These are phyloP conservation scores for Podabrus alpinus DNA, from an alignment of 2,888 invertebrate genomes.

Conservation along the genomic window DNA sequence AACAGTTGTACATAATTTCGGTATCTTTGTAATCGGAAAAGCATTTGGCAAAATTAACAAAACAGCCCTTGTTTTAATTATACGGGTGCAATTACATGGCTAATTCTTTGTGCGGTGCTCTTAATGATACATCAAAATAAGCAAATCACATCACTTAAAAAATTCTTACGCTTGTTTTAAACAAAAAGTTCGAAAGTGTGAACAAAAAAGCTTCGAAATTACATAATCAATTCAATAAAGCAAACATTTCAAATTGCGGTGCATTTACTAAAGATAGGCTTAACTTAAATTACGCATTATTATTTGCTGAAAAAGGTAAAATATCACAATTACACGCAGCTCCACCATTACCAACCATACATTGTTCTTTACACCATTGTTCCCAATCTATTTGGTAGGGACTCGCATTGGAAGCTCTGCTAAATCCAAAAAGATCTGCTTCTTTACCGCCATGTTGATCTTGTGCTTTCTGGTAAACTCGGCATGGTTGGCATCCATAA, in stretches of 20 bases:
- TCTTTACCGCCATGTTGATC: slow-evolving; percentile 1
- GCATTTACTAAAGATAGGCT: neutral
- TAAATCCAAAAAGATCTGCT: neutral
- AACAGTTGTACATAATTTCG: slow-evolving; percentile 1
- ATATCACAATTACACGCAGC: slow-evolving; percentile 76
- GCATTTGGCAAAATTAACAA: neutral
- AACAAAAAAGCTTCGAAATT: neutral
- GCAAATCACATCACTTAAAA: neutral
- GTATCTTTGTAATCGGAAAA: neutral
- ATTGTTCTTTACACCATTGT: slow-evolving; percentile 68
- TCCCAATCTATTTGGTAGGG: slow-evolving; percentile 59
- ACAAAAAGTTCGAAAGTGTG: neutral
- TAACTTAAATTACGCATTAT: neutral
- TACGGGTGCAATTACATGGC: neutral
- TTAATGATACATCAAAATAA: neutral
- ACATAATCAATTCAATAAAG: neutral
- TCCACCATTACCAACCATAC: slow-evolving; percentile 73
- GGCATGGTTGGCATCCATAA: slow-evolving; percentile 56
- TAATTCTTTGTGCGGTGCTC: neutral
- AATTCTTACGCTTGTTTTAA: neutral
- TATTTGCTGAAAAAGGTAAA: slow-evolving; percentile 54
- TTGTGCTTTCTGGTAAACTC: slow-evolving; percentile 14
- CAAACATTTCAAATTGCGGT: neutral
- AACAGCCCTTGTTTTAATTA: neutral
- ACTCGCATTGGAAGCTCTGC: neutral